phyloP scores from a whole-genome alignment of 1,140 invertebrate species.

The Heterodera carotae region DNA sequence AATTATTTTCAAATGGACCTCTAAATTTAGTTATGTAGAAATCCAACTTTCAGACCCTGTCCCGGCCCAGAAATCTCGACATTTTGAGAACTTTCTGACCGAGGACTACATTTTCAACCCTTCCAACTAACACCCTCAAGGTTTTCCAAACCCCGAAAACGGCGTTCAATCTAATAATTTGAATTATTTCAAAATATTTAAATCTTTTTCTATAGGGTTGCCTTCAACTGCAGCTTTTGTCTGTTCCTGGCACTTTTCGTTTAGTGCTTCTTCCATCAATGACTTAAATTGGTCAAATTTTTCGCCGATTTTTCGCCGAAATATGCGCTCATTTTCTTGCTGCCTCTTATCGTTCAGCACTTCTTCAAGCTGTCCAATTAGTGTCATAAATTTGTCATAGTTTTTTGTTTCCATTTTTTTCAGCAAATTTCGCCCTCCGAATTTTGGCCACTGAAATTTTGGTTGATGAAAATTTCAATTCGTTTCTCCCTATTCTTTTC shows the following conservation, averaged over 20 bases:
- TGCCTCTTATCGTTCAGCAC: background rate
- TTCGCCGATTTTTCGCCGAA: background rate
- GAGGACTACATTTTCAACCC: too few species aligned
- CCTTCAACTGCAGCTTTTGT: background rate
- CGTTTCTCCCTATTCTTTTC: background rate
- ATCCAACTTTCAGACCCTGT: too few species aligned
- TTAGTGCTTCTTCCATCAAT: conserved; percentile 2
- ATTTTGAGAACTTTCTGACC: too few species aligned
- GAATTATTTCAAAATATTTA: too few species aligned
- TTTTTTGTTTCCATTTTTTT: background rate
- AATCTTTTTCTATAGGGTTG: background rate
- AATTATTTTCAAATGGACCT: too few species aligned
- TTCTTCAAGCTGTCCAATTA: background rate
- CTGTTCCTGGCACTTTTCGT: background rate
- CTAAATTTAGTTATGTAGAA: too few species aligned
- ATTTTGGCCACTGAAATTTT: background rate
- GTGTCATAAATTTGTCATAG: background rate
- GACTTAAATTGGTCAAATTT: background rate
- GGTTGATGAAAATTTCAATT: background rate
- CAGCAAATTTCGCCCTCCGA: background rate
- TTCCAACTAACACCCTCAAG: too few species aligned
- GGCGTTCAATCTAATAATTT: too few species aligned
- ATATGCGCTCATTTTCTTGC: background rate
- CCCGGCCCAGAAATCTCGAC: too few species aligned
- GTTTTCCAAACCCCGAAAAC: too few species aligned